Base-by-base conservation (phyloP, 2,113 vertebrate genomes). In the Pontoporia blainvillei region DNA sequence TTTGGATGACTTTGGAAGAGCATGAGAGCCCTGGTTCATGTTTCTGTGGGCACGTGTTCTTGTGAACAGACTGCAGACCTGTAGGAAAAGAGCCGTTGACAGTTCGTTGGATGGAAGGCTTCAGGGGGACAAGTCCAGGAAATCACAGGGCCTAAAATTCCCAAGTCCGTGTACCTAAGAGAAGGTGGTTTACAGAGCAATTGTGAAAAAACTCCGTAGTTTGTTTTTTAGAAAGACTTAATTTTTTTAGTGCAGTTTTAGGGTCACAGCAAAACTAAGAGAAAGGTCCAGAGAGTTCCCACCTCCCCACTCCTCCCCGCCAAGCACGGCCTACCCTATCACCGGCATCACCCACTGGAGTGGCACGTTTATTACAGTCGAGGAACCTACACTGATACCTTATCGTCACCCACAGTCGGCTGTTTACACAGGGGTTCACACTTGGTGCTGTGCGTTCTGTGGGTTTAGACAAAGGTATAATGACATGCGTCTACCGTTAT, bases 21-120 rank as follows among this genome's bases (percentile, higher is more conserved):
- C 7, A 0, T 0, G 0, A 27, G 41, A 49, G 46, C 23, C 36
- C n/a, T 1, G n/a, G 4, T 9, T 13, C 4, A 3, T 15, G 25
- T n/a, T 49, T 72, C 54, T 52, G 10, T 25, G 71, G 1, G 23
- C 13, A 1, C 29, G 2, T 76, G 64, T 11, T 39, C 59, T n/a
- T 29, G n/a, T 14, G 7, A 20, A n/a, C 27, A 57, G 18, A 66
- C 41, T 36, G 0, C 46, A 11, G 20, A 36, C 41, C 14, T 11
- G 9, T 3, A 29, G 54, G 66, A 6, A 29, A 20, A n/a, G 64
- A 76, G 4, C 75, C 54, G 46, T 31, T 39, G 62, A 15, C 39
- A 36, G 1, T 67, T 36, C 59, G 34, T 5, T 5, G 29, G 49
- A 44, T 4, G 34, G 57, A 44, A 82, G 31, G 7, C 76, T 41